Evolutionary conservation across 2,888 invertebrate species (phyloP).

Genomic region (Oscheius myriophilus): DNA sequence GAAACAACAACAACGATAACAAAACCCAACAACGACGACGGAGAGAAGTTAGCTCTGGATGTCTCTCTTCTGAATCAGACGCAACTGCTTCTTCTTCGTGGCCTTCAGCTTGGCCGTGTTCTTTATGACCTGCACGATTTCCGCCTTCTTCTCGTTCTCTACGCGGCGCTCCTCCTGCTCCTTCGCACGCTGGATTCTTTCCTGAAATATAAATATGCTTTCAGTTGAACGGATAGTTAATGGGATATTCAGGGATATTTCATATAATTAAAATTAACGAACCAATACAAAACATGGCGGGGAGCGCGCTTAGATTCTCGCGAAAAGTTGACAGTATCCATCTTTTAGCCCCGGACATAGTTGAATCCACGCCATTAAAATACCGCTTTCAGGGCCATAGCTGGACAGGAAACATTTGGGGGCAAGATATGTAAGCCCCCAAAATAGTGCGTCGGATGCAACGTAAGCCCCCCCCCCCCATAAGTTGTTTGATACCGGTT

Average conservation of each 20-base stretch:
- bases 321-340: too few species aligned
- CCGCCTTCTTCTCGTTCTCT: constrained; percentile 64
- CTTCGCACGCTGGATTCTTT: constrained; percentile 50
- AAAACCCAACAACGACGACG: background rate
- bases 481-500: too few species aligned
- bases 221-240: too few species aligned
- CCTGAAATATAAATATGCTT: constrained; percentile 30
- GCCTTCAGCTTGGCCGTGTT: constrained; percentile 65
- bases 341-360: too few species aligned
- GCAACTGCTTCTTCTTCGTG: constrained; percentile 64
- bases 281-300: background rate
- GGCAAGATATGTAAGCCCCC: too few species aligned
- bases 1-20: constrained; percentile 17
- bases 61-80: constrained; percentile 64
- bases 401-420: too few species aligned
- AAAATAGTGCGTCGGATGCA: too few species aligned
- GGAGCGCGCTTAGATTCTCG: too few species aligned
- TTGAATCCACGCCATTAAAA: too few species aligned
- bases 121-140: constrained; percentile 65
- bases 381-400: too few species aligned
- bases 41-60: constrained; percentile 9
- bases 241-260: too few species aligned
- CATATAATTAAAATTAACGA: background rate
- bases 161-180: constrained; percentile 63
- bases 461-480: too few species aligned